Percentiles rank a stretch among this genome's conserved stretches.
Conservation (phyloP, 2,797 vertebrate genomes). For the Pangasius sanitwongsei region DNA sequence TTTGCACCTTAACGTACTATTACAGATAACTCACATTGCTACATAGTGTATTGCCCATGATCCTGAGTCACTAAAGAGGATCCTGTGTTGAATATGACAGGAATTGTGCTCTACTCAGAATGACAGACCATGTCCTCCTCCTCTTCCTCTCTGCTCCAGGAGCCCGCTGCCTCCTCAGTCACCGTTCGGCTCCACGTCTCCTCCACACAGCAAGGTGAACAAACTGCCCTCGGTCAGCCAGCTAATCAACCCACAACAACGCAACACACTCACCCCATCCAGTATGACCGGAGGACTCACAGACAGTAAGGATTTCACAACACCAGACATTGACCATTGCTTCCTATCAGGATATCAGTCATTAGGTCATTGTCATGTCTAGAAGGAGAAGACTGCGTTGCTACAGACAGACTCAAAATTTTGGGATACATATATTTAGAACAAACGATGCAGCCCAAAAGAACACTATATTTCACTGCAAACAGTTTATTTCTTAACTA, state of each 20-base stretch:
- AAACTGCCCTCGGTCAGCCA: conserved; percentile 98
- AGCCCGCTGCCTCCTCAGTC: conserved; percentile 87
- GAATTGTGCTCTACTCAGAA: not conserved
- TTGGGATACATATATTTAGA: not conserved
- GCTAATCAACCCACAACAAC: conserved; percentile 98
- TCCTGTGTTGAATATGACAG: not conserved
- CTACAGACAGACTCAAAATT: not conserved
- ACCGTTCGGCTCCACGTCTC: conserved; percentile 87
- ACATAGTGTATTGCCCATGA: not conserved
- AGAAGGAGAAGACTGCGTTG: not conserved
- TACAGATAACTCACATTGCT: not conserved
- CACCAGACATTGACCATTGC: not conserved
- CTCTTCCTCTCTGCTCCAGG: conserved; percentile 73
- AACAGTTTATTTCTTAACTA: not conserved
- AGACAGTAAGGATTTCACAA: conserved; percentile 85
- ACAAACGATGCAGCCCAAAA: not conserved
- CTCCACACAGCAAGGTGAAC: conserved; percentile 93
- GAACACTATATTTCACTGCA: not conserved
- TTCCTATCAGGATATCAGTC: not conserved
- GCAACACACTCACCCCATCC: conserved; percentile 92
- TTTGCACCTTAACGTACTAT: not conserved
- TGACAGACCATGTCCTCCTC: conserved; percentile 55
- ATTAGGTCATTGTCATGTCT: not conserved
- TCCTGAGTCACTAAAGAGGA: not conserved
- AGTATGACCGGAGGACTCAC: conserved; percentile 88